Evolutionary conservation across 2,797 vertebrate genomes (phyloP).

Genomic region (Sebastes nivosus): DNA sequence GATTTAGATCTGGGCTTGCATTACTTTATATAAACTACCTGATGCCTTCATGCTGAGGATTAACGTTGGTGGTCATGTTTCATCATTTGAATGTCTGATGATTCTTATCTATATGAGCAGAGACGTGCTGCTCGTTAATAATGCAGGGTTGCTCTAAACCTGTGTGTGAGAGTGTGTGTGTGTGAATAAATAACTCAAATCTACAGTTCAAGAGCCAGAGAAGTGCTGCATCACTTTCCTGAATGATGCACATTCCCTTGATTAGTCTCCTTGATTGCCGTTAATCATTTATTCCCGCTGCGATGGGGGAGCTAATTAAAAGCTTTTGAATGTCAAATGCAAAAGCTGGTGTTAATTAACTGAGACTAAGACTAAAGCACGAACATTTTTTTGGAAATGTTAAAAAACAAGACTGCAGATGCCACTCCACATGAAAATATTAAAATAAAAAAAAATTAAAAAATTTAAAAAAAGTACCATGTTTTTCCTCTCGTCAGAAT

Average conservation of each 20-base stretch:
- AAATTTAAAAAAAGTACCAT: background rate
- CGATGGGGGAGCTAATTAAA: slow-evolving; percentile 31
- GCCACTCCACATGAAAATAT: background rate
- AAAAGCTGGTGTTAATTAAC: slow-evolving; percentile 24
- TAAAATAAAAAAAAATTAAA: accelerated
- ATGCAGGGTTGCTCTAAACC: slow-evolving; percentile 37
- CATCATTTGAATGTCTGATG: slow-evolving; percentile 3
- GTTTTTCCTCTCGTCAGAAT: background rate
- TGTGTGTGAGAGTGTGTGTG: background rate
- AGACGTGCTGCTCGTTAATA: slow-evolving; percentile 47
- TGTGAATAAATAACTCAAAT: background rate
- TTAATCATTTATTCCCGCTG: slow-evolving; percentile 8
- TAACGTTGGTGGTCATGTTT: slow-evolving; percentile 16
- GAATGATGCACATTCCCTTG: background rate
- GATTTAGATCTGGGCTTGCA: background rate
- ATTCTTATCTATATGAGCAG: background rate
- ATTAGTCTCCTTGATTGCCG: slow-evolving; percentile 6
- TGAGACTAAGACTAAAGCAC: background rate
- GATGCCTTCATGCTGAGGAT: background rate
- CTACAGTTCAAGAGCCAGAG: background rate
- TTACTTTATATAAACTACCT: background rate
- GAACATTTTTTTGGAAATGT: background rate
- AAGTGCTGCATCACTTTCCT: background rate
- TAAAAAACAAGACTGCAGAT: background rate
- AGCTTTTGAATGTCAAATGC: slow-evolving; percentile 17